Evolutionary conservation across 2,113 vertebrate genomes (phyloP).

Genomic region (Dermatemys mawii): DNA sequence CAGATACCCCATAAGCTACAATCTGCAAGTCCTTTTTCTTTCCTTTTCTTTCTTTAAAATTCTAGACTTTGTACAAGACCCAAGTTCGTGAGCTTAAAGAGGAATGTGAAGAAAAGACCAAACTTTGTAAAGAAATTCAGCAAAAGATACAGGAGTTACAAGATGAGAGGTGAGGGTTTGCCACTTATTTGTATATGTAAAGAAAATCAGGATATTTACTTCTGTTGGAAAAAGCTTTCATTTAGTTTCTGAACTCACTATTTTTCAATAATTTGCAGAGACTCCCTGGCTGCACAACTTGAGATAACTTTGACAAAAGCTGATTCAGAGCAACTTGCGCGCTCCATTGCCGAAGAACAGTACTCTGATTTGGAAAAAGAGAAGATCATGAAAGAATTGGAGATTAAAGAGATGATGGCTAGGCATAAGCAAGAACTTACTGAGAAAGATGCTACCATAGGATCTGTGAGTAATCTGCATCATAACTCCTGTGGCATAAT

Average conservation of each 20-base stretch:
- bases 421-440: constrained; percentile 94
- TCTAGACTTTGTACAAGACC: constrained; percentile 96
- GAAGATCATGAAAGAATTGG: constrained; percentile 99
- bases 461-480: constrained; percentile 82
- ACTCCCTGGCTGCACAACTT: constrained; percentile 95
- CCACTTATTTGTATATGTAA: not conserved
- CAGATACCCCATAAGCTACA: not conserved
- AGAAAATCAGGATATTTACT: not conserved
- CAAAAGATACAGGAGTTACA: constrained; percentile 94
- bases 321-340: constrained; percentile 96
- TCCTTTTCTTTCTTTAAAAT: constrained; percentile 48
- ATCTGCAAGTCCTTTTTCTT: not conserved
- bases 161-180: constrained; percentile 89
- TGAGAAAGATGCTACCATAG: constrained; percentile 95
- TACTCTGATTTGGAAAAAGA: constrained; percentile 99
- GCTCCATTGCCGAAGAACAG: constrained; percentile 98
- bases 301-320: constrained; percentile 98
- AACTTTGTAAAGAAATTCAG: constrained; percentile 94
- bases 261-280: constrained; percentile 78
- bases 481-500: not conserved
- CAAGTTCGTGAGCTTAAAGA: constrained; percentile 98
- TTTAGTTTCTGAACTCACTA: not conserved
- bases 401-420: constrained; percentile 99
- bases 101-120: constrained; percentile 96
- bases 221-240: not conserved